phyloP scores from a whole-genome alignment of 2,888 invertebrate genomes.

The Plusia festucae region DNA sequence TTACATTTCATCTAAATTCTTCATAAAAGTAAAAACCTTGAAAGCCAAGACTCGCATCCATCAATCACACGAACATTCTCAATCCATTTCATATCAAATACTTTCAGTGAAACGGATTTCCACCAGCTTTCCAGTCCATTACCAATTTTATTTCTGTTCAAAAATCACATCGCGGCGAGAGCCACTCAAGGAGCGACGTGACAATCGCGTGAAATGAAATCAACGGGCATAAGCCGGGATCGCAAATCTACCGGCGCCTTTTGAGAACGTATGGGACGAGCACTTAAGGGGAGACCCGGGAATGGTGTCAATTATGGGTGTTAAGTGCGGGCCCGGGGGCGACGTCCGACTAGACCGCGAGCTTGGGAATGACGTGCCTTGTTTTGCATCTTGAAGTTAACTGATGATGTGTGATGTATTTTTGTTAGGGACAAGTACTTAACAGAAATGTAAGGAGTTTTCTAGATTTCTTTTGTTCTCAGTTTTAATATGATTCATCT shows the following conservation, averaged over 20 bases:
- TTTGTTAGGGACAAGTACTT: too few species aligned
- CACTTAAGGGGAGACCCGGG: conserved; percentile 83
- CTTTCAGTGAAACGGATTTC: conserved; percentile 67
- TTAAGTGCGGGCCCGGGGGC: conserved; percentile 79
- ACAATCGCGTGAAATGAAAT: conserved; percentile 86
- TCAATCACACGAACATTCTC: conserved; percentile 45
- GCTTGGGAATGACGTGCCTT: conserved; percentile 53
- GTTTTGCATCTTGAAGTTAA: conserved; percentile 62
- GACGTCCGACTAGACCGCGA: conserved; percentile 51
- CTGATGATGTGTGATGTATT: conserved; percentile 6
- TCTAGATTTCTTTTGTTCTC: too few species aligned
- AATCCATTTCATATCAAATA: conserved; percentile 68
- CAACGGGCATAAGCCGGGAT: conserved; percentile 84
- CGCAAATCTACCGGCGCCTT: conserved; percentile 83
- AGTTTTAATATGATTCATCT: too few species aligned
- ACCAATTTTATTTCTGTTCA: conserved; percentile 85
- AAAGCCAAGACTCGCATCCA: conserved; percentile 32
- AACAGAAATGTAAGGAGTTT: too few species aligned
- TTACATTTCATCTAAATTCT: not conserved
- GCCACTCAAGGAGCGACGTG: conserved; percentile 84
- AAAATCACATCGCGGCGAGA: conserved; percentile 80
- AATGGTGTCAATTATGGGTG: conserved; percentile 88
- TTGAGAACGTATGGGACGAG: conserved; percentile 78
- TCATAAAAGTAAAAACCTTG: conserved; percentile 11
- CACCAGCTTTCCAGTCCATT: conserved; percentile 85